Evolutionary conservation across 2,888 invertebrate genomes (phyloP).

Genomic region (Notodonta ziczac): DNA sequence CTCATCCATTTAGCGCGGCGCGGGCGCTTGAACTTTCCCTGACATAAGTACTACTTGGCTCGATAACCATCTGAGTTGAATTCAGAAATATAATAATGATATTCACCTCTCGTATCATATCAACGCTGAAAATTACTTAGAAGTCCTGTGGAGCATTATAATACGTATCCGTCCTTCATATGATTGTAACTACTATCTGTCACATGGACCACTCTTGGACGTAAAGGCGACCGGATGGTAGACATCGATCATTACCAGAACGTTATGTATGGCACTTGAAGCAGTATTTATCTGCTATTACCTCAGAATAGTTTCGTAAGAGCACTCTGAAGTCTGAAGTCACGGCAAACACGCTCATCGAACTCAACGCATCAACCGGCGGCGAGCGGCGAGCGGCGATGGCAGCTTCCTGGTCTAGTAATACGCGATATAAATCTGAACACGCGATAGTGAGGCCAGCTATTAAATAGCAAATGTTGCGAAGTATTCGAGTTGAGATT

Average conservation of each 20-base stretch:
- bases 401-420: conserved; percentile 1
- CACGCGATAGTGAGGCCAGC: not conserved
- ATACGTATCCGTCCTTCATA: too few species aligned
- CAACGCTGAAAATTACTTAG: not conserved
- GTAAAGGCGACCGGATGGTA: not conserved
- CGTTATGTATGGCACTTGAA: not conserved
- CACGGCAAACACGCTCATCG: not conserved
- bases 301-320: not conserved
- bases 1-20: not conserved
- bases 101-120: not conserved
- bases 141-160: too few species aligned
- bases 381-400: not conserved
- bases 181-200: too few species aligned
- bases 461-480: not conserved
- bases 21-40: not conserved
- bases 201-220: too few species aligned
- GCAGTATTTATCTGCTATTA: not conserved
- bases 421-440: not conserved
- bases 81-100: not conserved
- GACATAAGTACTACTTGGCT: not conserved
- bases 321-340: not conserved
- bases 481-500: too few species aligned
- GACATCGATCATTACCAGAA: not conserved
- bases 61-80: not conserved
- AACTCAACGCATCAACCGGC: not conserved